phyloP scores from a whole-genome alignment of 2,113 vertebrate species.

The Empidonax traillii region DNA sequence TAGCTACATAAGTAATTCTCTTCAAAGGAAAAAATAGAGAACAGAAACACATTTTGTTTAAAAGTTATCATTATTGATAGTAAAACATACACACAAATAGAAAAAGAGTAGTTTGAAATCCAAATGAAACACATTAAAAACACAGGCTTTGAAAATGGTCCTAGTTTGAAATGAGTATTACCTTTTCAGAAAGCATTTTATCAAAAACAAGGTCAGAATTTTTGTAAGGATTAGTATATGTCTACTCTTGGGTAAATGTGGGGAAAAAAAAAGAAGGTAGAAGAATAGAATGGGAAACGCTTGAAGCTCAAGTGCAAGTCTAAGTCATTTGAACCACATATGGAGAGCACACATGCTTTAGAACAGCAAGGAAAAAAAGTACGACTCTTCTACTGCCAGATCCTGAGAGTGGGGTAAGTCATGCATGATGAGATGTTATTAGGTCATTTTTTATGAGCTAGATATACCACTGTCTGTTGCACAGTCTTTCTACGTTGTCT shows the following conservation, averaged over 20 bases:
- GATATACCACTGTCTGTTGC: not conserved
- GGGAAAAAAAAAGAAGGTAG: not conserved
- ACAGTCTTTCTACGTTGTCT: not conserved
- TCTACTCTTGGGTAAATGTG: not conserved
- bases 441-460: not conserved
- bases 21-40: constrained; percentile 33
- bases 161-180: not conserved
- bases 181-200: not conserved
- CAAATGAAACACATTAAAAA: not conserved
- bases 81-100: not conserved
- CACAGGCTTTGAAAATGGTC: not conserved
- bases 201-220: not conserved
- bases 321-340: not conserved
- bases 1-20: constrained; percentile 28
- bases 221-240: not conserved
- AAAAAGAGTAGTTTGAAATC: not conserved
- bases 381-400: not conserved
- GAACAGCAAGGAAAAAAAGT: not conserved
- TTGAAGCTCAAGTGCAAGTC: not conserved
- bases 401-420: not conserved
- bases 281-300: not conserved
- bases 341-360: not conserved
- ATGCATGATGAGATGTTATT: not conserved
- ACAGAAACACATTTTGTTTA: not conserved
- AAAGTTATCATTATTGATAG: constrained; percentile 20